Evolutionary conservation across 2,888 invertebrate species (phyloP).

Genomic region (Embidobia sp.): DNA sequence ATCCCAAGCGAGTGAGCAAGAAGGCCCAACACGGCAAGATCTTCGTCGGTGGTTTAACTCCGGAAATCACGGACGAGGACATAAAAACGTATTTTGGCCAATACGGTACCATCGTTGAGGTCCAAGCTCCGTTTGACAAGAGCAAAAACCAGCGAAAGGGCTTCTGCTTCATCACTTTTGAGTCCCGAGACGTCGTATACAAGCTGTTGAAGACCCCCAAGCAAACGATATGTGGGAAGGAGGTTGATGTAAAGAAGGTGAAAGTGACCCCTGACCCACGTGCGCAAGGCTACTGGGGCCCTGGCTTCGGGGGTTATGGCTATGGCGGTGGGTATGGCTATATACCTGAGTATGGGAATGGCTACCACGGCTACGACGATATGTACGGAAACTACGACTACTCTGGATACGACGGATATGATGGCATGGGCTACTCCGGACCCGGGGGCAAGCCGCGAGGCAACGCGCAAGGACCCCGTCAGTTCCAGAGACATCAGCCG

Average conservation of each 20-base stretch:
- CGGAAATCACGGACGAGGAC: conserved; percentile 84
- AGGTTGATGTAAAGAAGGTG: conserved; percentile 83
- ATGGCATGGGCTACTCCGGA: conserved; percentile 76
- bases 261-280: conserved; percentile 83
- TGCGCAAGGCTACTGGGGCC: conserved; percentile 79
- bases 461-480: conserved; percentile 79
- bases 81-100: conserved; percentile 84
- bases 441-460: conserved; percentile 80
- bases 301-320: conserved; percentile 77
- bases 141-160: conserved; percentile 85
- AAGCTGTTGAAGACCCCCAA: conserved; percentile 84
- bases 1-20: conserved; percentile 86
- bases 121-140: conserved; percentile 87
- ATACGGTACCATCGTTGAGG: conserved; percentile 84
- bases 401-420: conserved; percentile 78
- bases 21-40: conserved; percentile 85
- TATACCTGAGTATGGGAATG: conserved; percentile 78
- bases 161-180: conserved; percentile 87
- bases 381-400: conserved; percentile 81
- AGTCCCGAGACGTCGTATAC: conserved; percentile 84
- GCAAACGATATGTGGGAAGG: conserved; percentile 84
- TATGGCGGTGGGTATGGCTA: conserved; percentile 77
- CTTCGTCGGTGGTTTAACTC: conserved; percentile 86
- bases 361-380: conserved; percentile 80
- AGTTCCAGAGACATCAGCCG: conserved; percentile 81